These are phyloP conservation scores for Bombus picipes DNA, from an alignment of 1,140 invertebrate species.

Conservation along the genomic window DNA sequence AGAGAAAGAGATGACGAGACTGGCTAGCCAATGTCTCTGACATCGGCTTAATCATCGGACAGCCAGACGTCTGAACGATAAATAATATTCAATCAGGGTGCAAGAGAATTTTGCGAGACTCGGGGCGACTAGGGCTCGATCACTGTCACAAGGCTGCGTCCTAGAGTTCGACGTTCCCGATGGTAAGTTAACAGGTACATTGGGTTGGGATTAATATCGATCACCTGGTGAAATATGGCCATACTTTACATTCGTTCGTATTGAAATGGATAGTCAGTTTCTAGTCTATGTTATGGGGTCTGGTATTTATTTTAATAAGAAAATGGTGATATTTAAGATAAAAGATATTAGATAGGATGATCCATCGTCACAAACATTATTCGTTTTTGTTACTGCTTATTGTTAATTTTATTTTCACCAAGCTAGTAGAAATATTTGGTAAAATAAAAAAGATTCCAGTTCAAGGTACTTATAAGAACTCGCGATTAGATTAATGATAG, in stretches of 20 bases:
- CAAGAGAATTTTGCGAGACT: neutral
- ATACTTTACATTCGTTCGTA: neutral
- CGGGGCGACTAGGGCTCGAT: neutral
- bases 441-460: too few species aligned
- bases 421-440: too few species aligned
- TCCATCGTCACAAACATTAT: neutral
- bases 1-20: too few species aligned
- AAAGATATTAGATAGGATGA: neutral
- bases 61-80: neutral
- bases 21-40: too few species aligned
- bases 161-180: neutral
- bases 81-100: constrained; percentile 38
- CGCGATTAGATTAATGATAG: too few species aligned
- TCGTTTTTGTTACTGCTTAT: neutral
- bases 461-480: too few species aligned
- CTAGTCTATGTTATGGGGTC: neutral
- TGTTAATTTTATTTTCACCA: too few species aligned
- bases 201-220: neutral
- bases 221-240: neutral
- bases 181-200: neutral
- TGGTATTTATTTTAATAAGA: neutral
- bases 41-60: too few species aligned
- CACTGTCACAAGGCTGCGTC: constrained; percentile 15
- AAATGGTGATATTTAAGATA: neutral
- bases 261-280: neutral